Percentiles rank a stretch among this genome's conserved stretches.
Conservation (phyloP, 2,888 invertebrate genomes). For the Strigamia crassipes region DNA sequence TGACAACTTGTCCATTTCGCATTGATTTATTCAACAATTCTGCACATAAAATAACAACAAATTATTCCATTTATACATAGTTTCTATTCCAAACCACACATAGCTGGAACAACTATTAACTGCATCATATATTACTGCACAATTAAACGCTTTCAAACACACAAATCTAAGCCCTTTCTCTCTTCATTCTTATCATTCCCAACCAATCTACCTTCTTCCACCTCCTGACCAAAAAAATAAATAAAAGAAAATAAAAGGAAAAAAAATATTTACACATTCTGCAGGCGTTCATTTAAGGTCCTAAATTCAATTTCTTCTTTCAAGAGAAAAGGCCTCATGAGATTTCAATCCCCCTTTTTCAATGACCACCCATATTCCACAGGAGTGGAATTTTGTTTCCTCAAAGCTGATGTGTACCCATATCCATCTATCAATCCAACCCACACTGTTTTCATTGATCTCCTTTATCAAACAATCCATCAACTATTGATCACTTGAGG, state of each 20-base stretch:
- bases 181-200: not conserved
- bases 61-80: not conserved
- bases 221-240: not conserved
- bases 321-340: constrained; percentile 23
- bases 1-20: not conserved
- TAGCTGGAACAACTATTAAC: not conserved
- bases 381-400: constrained; percentile 10
- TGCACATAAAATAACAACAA: not conserved
- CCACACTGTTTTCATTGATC: constrained; percentile 37
- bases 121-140: not conserved
- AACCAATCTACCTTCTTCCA: not conserved
- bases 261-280: constrained; percentile 26
- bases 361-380: constrained; percentile 33
- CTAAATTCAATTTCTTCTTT: constrained; percentile 35
- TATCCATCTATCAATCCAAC: constrained; percentile 35
- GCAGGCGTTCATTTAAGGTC: constrained; percentile 28
- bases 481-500: constrained; percentile 11
- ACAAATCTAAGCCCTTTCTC: not conserved
- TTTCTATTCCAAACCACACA: not conserved
- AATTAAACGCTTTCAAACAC: not conserved
- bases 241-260: not conserved
- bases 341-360: constrained; percentile 27
- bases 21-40: not conserved
- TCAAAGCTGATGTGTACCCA: constrained; percentile 18
- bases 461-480: constrained; percentile 28